These are phyloP conservation scores for Oxystoma pomonae DNA, from an alignment of 2,888 invertebrate genomes.

Conservation along the genomic window DNA sequence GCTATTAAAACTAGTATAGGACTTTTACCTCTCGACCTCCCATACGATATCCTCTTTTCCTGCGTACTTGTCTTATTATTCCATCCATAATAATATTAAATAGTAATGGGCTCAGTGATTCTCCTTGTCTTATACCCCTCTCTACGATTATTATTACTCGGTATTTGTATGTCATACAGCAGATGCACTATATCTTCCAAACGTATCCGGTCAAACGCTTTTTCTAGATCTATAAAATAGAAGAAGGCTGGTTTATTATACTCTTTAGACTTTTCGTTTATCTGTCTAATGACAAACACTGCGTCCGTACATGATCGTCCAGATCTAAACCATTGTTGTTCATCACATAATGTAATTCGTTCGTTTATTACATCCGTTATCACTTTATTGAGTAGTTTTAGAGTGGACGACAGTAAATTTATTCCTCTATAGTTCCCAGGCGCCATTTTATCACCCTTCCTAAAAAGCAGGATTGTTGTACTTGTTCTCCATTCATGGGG, in stretches of 20 bases:
- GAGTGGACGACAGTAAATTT: not conserved
- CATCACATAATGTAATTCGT: no score
- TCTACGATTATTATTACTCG: not conserved
- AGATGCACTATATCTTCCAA: conserved; percentile 1
- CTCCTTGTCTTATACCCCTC: not conserved
- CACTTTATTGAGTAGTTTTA: not conserved
- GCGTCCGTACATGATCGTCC: no score
- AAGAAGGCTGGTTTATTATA: not conserved
- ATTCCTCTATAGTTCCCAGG: not conserved
- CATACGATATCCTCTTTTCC: not conserved
- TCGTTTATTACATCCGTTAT: not conserved
- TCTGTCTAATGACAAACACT: not conserved
- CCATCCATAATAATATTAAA: not conserved
- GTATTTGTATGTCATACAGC: not conserved
- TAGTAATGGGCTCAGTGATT: not conserved
- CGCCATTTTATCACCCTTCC: not conserved
- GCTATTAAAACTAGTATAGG: no score
- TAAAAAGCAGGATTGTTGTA: not conserved
- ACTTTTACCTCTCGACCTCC: not conserved
- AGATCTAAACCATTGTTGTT: not conserved
- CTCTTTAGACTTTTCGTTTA: not conserved
- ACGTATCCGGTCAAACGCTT: no score
- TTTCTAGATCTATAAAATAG: no score
- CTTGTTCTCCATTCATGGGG: not conserved
- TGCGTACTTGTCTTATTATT: not conserved